Evolutionary conservation across 2,797 vertebrate genomes (phyloP).

Genomic region (Margarornis squamiger): DNA sequence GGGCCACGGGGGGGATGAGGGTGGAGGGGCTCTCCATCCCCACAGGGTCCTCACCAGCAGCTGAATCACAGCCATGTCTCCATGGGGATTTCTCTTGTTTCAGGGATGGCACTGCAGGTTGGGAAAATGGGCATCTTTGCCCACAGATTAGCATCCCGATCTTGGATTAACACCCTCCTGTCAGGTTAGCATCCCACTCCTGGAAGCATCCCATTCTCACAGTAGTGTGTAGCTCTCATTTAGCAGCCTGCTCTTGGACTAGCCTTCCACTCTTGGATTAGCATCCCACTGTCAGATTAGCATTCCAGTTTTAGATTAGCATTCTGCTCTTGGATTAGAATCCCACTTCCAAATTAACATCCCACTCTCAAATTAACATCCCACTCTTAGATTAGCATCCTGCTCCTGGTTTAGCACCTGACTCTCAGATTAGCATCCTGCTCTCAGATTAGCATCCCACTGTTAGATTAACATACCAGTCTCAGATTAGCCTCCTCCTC

Average conservation of each 20-base stretch:
- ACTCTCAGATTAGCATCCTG: neutral
- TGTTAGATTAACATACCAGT: neutral
- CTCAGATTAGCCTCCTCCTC: neutral
- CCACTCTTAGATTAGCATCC: neutral
- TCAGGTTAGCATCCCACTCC: too few relatives aligned
- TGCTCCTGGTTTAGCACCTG: too few relatives aligned
- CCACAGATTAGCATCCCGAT: neutral
- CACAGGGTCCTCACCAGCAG: accelerated
- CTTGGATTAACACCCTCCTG: neutral
- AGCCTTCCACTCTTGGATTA: neutral
- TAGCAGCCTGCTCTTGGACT: neutral
- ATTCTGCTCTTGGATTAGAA: neutral
- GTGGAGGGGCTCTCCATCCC: neutral
- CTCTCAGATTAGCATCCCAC: neutral
- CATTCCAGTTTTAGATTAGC: neutral
- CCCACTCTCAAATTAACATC: neutral
- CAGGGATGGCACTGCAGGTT: accelerated
- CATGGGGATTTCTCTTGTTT: accelerated
- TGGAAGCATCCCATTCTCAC: neutral
- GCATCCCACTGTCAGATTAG: neutral
- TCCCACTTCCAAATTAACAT: neutral
- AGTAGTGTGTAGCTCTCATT: neutral
- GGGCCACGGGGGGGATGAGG: neutral
- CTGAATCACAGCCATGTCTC: accelerated
- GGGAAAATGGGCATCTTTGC: neutral